A percentile compares a stretch with the other conserved stretches of the same genome.
These are phyloP conservation scores for Aplocera efformata DNA, from an alignment of 2,888 invertebrate genomes.

Conservation along the genomic window DNA sequence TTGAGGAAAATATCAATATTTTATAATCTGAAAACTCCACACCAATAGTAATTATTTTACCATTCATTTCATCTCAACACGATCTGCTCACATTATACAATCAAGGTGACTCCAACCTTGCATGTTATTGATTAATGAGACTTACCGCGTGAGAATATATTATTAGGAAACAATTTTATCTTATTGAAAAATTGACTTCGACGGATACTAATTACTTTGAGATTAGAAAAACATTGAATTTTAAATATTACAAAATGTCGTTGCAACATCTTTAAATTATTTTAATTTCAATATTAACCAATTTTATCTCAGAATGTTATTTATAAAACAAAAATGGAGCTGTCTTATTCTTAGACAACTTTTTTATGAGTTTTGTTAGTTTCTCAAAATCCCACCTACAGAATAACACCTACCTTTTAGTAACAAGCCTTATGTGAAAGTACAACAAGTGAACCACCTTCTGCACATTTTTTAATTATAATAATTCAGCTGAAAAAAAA, in stretches of 20 bases:
- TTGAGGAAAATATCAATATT: constrained; percentile 29
- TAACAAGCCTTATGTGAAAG: no score
- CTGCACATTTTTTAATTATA: no score
- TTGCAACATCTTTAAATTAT: no score
- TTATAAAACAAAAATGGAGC: no score
- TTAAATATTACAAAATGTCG: constrained; percentile 6
- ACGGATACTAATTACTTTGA: constrained; percentile 45
- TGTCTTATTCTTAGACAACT: no score
- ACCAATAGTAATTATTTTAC: constrained; percentile 36
- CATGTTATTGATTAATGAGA: constrained; percentile 60
- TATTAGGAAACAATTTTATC: constrained; percentile 39
- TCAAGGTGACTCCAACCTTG: constrained; percentile 56
- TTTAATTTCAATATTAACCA: neutral
- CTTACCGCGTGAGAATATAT: constrained; percentile 40
- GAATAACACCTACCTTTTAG: no score
- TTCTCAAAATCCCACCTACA: no score
- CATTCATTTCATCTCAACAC: constrained; percentile 40
- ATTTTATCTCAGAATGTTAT: neutral
- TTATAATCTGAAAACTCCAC: constrained; percentile 27
- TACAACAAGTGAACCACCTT: no score
- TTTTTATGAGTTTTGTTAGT: no score
- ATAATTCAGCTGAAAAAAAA: no score
- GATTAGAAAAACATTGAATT: constrained; percentile 27
- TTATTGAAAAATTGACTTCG: constrained; percentile 30
- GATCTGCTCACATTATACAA: constrained; percentile 36